Conservation (phyloP, 2,113 vertebrate species). For the Coryphaenoides rupestris region DNA sequence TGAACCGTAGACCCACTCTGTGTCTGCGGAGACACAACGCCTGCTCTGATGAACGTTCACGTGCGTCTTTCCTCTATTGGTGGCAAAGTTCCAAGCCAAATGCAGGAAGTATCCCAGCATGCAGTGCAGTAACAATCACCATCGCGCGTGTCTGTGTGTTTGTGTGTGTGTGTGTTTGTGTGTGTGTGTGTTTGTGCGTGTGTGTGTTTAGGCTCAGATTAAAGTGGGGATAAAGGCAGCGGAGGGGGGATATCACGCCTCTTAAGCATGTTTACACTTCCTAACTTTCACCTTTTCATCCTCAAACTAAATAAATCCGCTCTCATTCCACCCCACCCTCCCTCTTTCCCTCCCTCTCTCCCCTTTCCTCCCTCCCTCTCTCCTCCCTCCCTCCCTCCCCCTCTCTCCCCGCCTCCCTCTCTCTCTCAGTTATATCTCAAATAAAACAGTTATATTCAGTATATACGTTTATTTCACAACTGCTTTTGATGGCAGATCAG, state of each 20-base stretch:
- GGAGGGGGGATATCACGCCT: slow-evolving; percentile 67
- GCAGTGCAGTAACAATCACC: no score
- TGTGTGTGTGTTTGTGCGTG: slow-evolving; percentile 16
- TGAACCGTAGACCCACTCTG: no score
- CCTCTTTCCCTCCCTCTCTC: slow-evolving; percentile 9
- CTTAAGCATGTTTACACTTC: slow-evolving; percentile 69
- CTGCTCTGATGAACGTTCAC: no score
- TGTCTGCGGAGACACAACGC: no score
- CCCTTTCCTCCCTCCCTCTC: background rate
- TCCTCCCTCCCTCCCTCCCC: slow-evolving; percentile 17
- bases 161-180: slow-evolving; percentile 35
- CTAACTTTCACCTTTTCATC: slow-evolving; percentile 62
- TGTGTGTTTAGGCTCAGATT: slow-evolving; percentile 52
- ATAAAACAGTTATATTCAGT: no score
- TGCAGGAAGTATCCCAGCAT: no score
- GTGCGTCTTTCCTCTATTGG: no score
- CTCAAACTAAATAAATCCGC: slow-evolving; percentile 59
- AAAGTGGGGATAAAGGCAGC: slow-evolving; percentile 69
- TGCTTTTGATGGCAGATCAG: no score
- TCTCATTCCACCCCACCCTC: slow-evolving; percentile 46
- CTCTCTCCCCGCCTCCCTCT: slow-evolving; percentile 1
- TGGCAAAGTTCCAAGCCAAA: no score
- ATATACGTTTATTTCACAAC: no score
- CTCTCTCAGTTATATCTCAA: no score
- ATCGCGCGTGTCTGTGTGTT: slow-evolving; percentile 25